Conservation (phyloP, 2,797 vertebrate species). For the Pseudochirops corinnae region DNA sequence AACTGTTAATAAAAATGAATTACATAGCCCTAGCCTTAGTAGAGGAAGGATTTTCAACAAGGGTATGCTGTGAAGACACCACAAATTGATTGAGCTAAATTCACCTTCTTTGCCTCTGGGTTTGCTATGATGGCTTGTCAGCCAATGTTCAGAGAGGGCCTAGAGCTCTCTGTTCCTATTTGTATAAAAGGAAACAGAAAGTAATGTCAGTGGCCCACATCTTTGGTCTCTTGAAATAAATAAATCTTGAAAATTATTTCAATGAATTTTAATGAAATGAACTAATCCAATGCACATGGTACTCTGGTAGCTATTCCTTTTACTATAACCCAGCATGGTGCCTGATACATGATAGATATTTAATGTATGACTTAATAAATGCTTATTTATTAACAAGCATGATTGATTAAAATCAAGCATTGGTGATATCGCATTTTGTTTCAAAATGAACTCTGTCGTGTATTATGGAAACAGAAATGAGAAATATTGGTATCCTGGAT, state of each 20-base stretch:
- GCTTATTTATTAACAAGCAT: not conserved
- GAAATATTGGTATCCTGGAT: not conserved
- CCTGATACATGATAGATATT: not conserved
- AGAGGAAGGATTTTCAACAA: not conserved
- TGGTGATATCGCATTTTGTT: not conserved
- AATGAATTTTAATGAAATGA: not conserved
- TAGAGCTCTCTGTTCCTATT: not conserved
- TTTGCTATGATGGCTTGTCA: not conserved
- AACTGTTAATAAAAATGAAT: not conserved
- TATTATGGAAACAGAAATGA: not conserved
- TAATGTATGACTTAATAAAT: constrained; percentile 6
- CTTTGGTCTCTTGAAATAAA: not conserved
- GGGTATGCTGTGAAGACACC: not conserved
- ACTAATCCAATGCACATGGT: not conserved
- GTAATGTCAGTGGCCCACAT: not conserved
- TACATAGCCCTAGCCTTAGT: not conserved
- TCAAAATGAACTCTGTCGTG: not conserved
- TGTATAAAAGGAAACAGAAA: not conserved
- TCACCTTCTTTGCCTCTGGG: not conserved
- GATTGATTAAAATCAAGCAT: not conserved
- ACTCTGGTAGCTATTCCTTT: constrained; percentile 1
- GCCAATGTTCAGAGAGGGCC: not conserved
- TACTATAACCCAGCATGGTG: not conserved
- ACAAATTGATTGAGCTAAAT: not conserved
- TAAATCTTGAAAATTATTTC: not conserved